Conservation (phyloP, 2,113 vertebrate genomes). For the Urocitellus parryii region DNA sequence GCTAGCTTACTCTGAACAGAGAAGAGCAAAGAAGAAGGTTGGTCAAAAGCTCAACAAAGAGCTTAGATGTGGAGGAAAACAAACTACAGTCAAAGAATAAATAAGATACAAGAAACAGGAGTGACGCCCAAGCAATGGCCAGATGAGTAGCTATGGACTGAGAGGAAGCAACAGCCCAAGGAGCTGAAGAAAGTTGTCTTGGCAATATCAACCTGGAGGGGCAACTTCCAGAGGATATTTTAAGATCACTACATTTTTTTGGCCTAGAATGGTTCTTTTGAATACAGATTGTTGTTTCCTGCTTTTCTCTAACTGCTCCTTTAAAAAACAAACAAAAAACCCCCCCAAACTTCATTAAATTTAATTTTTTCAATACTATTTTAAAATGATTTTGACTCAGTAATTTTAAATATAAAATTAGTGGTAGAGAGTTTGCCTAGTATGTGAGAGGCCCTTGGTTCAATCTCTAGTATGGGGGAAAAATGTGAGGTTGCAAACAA, state of each 20-base stretch:
- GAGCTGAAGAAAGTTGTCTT: not conserved
- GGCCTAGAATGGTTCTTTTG: not conserved
- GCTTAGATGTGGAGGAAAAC: not conserved
- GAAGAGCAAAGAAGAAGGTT: not conserved
- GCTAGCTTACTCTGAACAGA: not conserved
- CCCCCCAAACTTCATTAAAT: not conserved
- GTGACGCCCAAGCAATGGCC: not conserved
- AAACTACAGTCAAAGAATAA: not conserved
- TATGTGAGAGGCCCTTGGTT: no score
- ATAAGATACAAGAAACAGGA: not conserved
- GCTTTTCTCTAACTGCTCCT: not conserved
- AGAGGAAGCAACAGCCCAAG: not conserved
- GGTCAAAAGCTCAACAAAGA: not conserved
- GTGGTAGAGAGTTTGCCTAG: no score
- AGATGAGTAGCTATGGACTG: not conserved
- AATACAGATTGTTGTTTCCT: not conserved
- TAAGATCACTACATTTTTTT: not conserved
- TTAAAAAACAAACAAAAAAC: no score
- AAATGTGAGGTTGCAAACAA: not conserved
- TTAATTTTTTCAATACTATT: not conserved
- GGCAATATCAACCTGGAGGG: not conserved
- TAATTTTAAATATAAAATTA: not conserved
- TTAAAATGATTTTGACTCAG: not conserved
- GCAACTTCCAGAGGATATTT: not conserved
- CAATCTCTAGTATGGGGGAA: no score